Conservation (phyloP, 1,140 invertebrate genomes). For the Hylaeus anthracinus region DNA sequence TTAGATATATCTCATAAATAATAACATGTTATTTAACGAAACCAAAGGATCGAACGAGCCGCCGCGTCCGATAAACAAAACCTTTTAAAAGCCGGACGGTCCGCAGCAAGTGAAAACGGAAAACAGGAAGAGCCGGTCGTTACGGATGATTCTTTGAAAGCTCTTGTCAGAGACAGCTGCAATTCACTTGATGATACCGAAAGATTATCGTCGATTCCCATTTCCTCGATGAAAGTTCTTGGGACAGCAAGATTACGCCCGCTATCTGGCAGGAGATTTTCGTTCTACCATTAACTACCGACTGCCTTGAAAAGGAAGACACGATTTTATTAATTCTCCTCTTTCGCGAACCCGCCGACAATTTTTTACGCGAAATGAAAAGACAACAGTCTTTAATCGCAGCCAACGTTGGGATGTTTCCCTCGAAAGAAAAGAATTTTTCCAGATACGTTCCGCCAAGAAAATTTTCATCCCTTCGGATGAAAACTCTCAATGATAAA, state of each 20-base stretch:
- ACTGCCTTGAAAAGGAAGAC: not conserved
- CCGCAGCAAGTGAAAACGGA: not conserved
- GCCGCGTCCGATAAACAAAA: not conserved
- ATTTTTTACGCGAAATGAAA: not conserved
- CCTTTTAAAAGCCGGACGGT: not conserved
- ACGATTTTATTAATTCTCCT: not conserved
- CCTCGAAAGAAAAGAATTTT: no score
- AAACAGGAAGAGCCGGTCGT: not conserved
- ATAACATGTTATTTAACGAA: no score
- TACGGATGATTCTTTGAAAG: not conserved
- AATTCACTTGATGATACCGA: slow-evolving; percentile 4
- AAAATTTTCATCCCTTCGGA: no score
- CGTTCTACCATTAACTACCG: slow-evolving; percentile 14
- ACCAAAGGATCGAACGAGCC: no score
- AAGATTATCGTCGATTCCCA: slow-evolving; percentile 29
- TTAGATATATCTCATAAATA: no score
- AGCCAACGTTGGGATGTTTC: no score
- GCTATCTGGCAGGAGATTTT: slow-evolving; percentile 2
- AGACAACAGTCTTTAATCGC: not conserved
- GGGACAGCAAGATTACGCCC: slow-evolving; percentile 1
- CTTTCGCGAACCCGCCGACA: not conserved
- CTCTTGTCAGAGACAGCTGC: not conserved
- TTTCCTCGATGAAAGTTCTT: slow-evolving; percentile 9
- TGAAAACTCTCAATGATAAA: no score
- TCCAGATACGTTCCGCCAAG: no score